Percentiles rank a stretch among this genome's conserved stretches.
These are phyloP conservation scores for Hippolais icterina DNA, from an alignment of 2,113 vertebrate species.

Conservation along the genomic window DNA sequence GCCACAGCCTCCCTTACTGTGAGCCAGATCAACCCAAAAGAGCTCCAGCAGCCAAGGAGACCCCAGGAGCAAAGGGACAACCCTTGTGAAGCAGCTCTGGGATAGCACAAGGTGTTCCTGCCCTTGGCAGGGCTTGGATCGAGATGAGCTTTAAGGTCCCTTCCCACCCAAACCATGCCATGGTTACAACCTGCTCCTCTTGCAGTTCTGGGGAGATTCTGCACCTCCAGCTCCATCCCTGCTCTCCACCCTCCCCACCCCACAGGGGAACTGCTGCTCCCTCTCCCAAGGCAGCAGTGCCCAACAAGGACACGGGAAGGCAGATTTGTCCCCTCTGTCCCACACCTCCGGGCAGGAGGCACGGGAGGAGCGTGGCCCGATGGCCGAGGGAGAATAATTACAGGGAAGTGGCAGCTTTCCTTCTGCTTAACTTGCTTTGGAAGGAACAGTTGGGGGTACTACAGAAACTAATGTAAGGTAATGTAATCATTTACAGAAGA, in stretches of 20 bases:
- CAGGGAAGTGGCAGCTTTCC: conserved; percentile 59
- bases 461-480: conserved; percentile 61
- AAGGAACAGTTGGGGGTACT: conserved; percentile 57
- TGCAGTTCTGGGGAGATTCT: accelerated
- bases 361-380: background rate
- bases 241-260: background rate
- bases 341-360: background rate
- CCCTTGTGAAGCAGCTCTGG: background rate
- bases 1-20: accelerated
- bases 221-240: background rate
- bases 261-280: background rate
- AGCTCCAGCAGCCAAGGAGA: background rate
- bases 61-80: background rate
- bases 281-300: background rate
- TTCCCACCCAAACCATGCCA: background rate
- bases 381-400: conserved; percentile 14
- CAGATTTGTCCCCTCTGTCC: background rate
- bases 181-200: accelerated
- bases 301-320: background rate
- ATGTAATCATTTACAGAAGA: conserved; percentile 72
- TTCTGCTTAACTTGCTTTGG: conserved; percentile 54
- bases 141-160: background rate
- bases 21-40: background rate
- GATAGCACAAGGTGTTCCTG: background rate
- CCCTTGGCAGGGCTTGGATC: background rate